A percentile compares a stretch with the other conserved stretches of the same genome.
Conservation (phyloP, 2,113 vertebrate genomes). For the Passer domesticus region DNA sequence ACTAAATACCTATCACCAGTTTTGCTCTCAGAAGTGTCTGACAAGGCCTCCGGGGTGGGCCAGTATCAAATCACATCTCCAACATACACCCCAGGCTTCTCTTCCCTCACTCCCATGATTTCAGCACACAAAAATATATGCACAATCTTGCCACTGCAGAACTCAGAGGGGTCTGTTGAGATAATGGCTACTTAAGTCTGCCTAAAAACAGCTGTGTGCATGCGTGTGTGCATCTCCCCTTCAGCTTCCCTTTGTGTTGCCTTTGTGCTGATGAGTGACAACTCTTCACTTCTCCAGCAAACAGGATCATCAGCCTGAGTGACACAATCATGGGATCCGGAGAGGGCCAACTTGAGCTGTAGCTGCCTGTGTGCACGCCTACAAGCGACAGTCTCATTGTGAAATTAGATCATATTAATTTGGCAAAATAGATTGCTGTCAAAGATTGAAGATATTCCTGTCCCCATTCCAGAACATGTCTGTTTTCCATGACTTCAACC, state of each 20-base stretch:
- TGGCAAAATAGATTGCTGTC: background rate
- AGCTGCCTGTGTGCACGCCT: background rate
- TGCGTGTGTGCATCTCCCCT: accelerated
- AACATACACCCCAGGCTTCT: background rate
- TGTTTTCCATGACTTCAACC: background rate
- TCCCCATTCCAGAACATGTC: background rate
- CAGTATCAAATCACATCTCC: background rate
- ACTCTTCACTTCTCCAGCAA: background rate
- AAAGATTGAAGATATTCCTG: background rate
- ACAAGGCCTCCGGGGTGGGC: background rate
- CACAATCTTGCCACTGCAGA: background rate
- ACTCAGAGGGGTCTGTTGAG: background rate
- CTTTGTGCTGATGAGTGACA: background rate
- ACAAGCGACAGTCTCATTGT: background rate
- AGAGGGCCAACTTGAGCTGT: background rate
- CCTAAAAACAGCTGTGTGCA: background rate
- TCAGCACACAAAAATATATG: accelerated
- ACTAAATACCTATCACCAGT: background rate
- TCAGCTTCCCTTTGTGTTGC: background rate
- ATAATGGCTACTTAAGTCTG: background rate
- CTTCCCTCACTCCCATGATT: background rate
- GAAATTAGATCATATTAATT: background rate
- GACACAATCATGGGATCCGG: background rate
- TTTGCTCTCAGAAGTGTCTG: background rate
- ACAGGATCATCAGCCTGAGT: background rate